Base-by-base conservation (phyloP, 2,797 vertebrate species). In the Lepus oiostolus region DNA sequence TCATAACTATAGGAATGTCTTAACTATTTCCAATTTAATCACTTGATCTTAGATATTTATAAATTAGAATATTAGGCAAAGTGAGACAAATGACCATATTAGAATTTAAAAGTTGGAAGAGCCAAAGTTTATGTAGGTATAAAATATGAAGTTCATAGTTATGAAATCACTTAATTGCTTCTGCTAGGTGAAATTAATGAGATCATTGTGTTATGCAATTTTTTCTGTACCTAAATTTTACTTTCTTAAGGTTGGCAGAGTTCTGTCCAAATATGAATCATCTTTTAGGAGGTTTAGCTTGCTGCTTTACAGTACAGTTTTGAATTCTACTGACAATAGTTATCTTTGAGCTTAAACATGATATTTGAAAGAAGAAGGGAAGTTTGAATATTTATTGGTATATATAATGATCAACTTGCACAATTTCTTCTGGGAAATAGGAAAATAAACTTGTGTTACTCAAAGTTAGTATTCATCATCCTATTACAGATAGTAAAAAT, bases 41-140 rank as follows among this genome's bases (percentile, higher is more conserved):
- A 63, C 42, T 91, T 89, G 54, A 95, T 93, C 26, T 63, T 47
- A 17, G 30, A 13, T 85, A 38, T 77, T 96, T 19, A 89, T 67
- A 88, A 83, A 75, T 82, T 94, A 88, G 38, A 93, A 85, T 71
- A 60, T 75, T 89, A 94, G 62, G 22, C 42, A 93, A 95, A 93
- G 6, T 75, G 42, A 89, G 67, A 85, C 63, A 93, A 80, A 5
- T 47, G 71, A 87, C 35, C 70, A 63, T 70, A 52, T 88, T 97
- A 94, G 10, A 92, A 85, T 96, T 93, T 96, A 80, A 93, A 95
- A 95, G 72, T 79, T 95, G 60, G 22, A 80, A 88, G 74, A 93
- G 10, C 70, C 42, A 52, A 22, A 91, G 24, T 92, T 95, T 28
- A 76, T 35, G 4, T 91, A 86, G 38, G 32, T 60, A 75, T 71